These are phyloP conservation scores for Rhagium mordax DNA, from an alignment of 2,888 invertebrate species.

Conservation along the genomic window DNA sequence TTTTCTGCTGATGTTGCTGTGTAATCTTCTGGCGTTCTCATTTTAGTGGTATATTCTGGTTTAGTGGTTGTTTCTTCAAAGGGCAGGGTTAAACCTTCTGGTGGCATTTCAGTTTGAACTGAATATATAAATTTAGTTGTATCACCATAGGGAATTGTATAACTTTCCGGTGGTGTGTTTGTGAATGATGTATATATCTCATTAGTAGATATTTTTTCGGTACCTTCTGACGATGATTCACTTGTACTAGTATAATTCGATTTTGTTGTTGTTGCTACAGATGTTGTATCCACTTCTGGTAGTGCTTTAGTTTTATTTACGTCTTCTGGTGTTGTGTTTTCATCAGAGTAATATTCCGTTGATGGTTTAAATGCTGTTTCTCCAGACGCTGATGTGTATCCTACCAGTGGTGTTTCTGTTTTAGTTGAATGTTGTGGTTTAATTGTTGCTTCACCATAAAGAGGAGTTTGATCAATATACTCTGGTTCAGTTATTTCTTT, in stretches of 20 bases:
- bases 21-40: not conserved
- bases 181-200: not conserved
- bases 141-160: not conserved
- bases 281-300: no score
- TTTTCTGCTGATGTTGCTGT: not conserved
- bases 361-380: not conserved
- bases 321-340: no score
- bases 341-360: not conserved
- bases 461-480: not conserved
- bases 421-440: not conserved
- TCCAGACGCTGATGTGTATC: not conserved
- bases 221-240: no score
- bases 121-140: not conserved
- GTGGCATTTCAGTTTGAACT: not conserved
- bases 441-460: not conserved
- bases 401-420: not conserved
- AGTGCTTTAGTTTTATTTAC: no score
- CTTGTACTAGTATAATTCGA: not conserved
- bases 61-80: not conserved
- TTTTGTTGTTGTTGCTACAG: not conserved
- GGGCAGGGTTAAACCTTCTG: not conserved
- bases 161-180: not conserved
- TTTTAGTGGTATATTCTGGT: not conserved
- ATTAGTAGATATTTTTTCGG: no score
- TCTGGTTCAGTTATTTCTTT: no score